Percentiles rank a stretch among this genome's conserved stretches.
phyloP scores from a whole-genome alignment of 2,888 invertebrate species.

The Tribolium freemani region DNA sequence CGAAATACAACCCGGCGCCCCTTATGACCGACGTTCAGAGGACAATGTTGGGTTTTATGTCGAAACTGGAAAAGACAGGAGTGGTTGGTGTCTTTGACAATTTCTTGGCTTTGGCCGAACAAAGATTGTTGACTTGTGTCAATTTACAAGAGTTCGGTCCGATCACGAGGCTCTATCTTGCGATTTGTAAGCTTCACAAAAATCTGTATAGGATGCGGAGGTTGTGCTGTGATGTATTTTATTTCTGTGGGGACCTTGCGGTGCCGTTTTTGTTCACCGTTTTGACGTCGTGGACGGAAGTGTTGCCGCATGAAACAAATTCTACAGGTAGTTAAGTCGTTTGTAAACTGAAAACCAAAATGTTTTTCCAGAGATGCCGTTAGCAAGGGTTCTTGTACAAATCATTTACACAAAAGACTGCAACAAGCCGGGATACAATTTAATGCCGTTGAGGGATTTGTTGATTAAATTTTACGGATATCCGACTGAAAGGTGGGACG shows the following conservation, averaged over 20 bases:
- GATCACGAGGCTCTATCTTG: constrained; percentile 58
- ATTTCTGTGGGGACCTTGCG: constrained; percentile 64
- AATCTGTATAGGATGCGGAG: constrained; percentile 67
- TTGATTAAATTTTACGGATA: constrained; percentile 65
- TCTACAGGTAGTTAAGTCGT: constrained; percentile 21
- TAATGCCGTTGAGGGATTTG: constrained; percentile 61
- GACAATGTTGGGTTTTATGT: constrained; percentile 64
- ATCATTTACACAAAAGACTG: constrained; percentile 59
- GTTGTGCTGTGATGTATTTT: constrained; percentile 68
- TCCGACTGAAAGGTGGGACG: constrained; percentile 57
- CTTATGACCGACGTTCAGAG: constrained; percentile 67
- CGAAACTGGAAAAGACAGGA: constrained; percentile 59
- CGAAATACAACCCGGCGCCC: constrained; percentile 67
- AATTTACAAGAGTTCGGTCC: constrained; percentile 48
- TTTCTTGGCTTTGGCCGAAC: constrained; percentile 55
- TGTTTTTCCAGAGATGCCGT: constrained; percentile 58
- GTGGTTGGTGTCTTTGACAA: constrained; percentile 52
- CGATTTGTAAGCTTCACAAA: constrained; percentile 58
- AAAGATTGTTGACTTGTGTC: constrained; percentile 44
- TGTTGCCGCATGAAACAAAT: constrained; percentile 64
- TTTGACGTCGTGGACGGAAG: constrained; percentile 68
- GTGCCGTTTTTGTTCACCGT: constrained; percentile 64
- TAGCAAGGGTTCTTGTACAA: constrained; percentile 66
- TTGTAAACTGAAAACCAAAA: background rate
- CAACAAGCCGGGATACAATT: constrained; percentile 58